Evolutionary conservation across 2,797 vertebrate species (phyloP), one percentile per base, ranked within the genome.

Genomic region (Helostoma temminkii): DNA sequence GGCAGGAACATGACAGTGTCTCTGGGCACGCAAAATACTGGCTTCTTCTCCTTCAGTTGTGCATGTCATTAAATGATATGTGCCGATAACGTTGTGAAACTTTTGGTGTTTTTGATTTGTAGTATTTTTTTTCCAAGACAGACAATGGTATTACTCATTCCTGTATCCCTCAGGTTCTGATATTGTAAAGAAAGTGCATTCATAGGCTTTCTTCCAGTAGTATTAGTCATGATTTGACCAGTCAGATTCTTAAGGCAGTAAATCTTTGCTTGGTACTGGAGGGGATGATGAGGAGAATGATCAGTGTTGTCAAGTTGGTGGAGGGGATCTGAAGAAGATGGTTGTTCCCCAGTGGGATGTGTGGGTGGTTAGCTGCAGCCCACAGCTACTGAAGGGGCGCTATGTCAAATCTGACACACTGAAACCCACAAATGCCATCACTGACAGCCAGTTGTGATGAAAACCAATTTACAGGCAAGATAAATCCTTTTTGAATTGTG

Each of bases 351-450:
- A 16, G 66, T 50, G 78, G 78, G 64, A 47, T 39, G 72, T 63
- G 84, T 87, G 84, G 81, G 84, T 60, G 82, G 74, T 72, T 78
- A 57, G 70, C 82, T 68, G 16, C 65, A 84, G 82, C 85, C 87
- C 73, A 56, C 74, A 71, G 84, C 77, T 62, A 61, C 76, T 71
- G 78, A 68, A 66, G 72, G 75, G 66, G 74, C 80, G 81, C 69
- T 48, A 84, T 87, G 86, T 91, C 81, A 85, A 79, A 88, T 83
- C 71, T 70, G 77, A 88, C 84, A 84, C 65, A 18, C 69, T 34
- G 59, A 80, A 91, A 76, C 70, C 76, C 79, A 74, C 83, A 79
- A 81, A 84, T 63, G 28, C 71, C 68, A 57, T 78, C 76, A 22
- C 56, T 81, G 82, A 87, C 71, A 81, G 78, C 76, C 76, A 76